Evolutionary conservation across 1,140 invertebrate species (phyloP).

Genomic region (Drosophila orosa): DNA sequence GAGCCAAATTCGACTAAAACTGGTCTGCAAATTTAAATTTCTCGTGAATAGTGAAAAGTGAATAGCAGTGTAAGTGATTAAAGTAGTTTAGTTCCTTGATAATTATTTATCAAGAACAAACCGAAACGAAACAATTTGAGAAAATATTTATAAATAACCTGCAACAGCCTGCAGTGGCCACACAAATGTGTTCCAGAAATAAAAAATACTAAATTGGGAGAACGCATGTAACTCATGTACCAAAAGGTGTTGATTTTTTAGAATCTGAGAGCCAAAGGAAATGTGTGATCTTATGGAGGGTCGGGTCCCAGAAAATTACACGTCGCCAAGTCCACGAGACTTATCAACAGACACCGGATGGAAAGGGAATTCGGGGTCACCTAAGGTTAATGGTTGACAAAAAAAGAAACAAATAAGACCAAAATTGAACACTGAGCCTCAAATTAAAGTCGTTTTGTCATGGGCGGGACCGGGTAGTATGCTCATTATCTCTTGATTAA

Average conservation of each 20-base stretch:
- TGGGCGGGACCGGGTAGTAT: constrained; percentile 14
- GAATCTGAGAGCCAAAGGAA: neutral
- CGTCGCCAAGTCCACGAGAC: constrained; percentile 41
- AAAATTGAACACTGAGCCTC: constrained; percentile 32
- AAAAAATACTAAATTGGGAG: constrained; percentile 50
- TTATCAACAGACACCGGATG: constrained; percentile 72
- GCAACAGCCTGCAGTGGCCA: constrained; percentile 32
- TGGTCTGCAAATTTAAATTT: neutral
- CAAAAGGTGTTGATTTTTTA: constrained; percentile 35
- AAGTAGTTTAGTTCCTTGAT: neutral
- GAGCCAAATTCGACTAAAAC: neutral
- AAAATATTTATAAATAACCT: constrained; percentile 47
- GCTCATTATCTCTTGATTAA: constrained; percentile 55
- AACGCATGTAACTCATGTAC: constrained; percentile 56
- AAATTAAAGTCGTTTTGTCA: constrained; percentile 19
- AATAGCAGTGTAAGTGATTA: constrained; percentile 10
- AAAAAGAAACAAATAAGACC: constrained; percentile 32
- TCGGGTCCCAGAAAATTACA: constrained; percentile 10
- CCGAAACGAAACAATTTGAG: constrained; percentile 1
- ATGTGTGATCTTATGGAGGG: constrained; percentile 5
- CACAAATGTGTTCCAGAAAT: constrained; percentile 69
- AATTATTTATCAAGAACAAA: constrained; percentile 21
- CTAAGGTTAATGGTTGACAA: constrained; percentile 17
- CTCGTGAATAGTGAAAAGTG: constrained; percentile 1
- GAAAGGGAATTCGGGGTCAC: constrained; percentile 41